Conservation (phyloP, 2,113 vertebrate genomes). For the Isurus oxyrinchus region DNA sequence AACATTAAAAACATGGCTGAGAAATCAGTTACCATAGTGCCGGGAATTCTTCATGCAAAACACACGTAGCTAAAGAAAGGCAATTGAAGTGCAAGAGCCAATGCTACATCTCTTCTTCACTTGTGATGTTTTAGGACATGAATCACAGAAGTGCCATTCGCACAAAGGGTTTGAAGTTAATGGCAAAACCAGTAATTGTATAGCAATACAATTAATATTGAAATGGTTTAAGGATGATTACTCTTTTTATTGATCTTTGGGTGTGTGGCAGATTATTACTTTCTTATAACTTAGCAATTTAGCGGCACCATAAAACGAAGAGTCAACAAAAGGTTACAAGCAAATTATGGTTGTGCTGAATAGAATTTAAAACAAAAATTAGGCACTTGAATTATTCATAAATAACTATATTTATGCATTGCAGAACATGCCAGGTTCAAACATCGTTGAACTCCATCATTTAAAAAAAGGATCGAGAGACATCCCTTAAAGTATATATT, state of each 20-base stretch:
- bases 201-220: not conserved
- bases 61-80: not conserved
- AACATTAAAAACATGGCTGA: not conserved
- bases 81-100: not conserved
- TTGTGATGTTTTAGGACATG: not conserved
- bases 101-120: not conserved
- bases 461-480: not conserved
- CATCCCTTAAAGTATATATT: not conserved
- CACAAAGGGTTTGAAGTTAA: not conserved
- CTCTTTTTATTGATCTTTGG: constrained; percentile 1
- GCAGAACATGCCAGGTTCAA: not conserved
- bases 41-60: not conserved
- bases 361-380: not conserved
- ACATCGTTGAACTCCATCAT: not conserved
- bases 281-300: not conserved
- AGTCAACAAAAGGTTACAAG: not conserved
- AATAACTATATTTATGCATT: not conserved
- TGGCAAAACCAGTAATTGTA: not conserved
- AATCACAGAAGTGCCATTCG: not conserved
- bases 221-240: constrained; percentile 11
- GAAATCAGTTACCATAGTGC: not conserved
- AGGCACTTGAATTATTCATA: not conserved
- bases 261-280: not conserved
- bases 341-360: not conserved
- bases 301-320: not conserved